Percentiles rank a stretch among this genome's conserved stretches.
Evolutionary conservation across 35 echinoderm and acorn worm species (phyloP).

Genomic region (Apostichopus californicus): DNA sequence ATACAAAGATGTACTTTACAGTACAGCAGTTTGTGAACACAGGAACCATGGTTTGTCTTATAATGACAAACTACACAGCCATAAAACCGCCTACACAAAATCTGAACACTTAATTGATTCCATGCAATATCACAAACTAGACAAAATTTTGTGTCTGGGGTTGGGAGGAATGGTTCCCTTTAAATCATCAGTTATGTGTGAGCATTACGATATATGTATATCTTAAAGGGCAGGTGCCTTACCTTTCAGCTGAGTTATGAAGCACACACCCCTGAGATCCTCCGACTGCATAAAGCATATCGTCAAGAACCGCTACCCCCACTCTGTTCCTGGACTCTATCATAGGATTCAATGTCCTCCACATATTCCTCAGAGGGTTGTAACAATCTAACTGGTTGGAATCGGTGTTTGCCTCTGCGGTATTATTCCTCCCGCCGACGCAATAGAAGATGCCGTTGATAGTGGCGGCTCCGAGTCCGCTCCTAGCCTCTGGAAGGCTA

Average conservation of each 20-base stretch:
- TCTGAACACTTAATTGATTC: no score
- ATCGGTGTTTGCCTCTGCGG: conserved; percentile 92
- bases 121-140: no score
- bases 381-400: conserved; percentile 90
- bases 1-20: no score
- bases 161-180: no score
- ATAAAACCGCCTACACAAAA: no score
- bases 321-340: conserved; percentile 84
- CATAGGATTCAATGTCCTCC: conserved; percentile 81
- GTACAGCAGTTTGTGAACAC: no score
- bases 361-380: conserved; percentile 88
- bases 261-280: conserved; percentile 90
- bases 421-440: conserved; percentile 93
- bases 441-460: conserved; percentile 92
- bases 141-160: no score
- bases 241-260: conserved; percentile 95
- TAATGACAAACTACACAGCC: no score
- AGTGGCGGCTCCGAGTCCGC: conserved; percentile 91
- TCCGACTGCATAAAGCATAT: conserved; percentile 85
- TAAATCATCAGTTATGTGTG: no score
- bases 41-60: no score
- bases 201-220: no score
- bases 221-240: not conserved
- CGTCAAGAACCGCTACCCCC: conserved; percentile 89
- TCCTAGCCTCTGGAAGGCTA: conserved; percentile 83